Percentiles rank a stretch among this genome's conserved stretches.
Evolutionary conservation across 2,888 invertebrate species (phyloP).

Genomic region (Apoda limacodes): DNA sequence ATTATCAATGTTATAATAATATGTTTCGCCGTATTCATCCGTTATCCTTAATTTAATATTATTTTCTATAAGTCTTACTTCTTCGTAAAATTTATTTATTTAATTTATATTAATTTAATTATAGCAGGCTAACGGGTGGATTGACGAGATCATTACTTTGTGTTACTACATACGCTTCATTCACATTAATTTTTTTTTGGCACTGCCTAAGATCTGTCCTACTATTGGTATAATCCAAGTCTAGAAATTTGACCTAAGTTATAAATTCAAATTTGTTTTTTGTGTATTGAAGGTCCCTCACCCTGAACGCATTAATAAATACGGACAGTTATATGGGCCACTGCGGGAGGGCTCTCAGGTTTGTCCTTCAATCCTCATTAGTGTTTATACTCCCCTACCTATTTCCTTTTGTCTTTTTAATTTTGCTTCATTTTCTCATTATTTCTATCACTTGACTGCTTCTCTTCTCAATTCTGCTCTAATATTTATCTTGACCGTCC

Average conservation of each 20-base stretch:
- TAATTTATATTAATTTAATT: too few species aligned
- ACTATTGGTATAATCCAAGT: constrained; percentile 43
- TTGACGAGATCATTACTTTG: too few species aligned
- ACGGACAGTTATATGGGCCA: constrained; percentile 75
- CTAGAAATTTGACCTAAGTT: constrained; percentile 38
- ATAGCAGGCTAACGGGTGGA: too few species aligned
- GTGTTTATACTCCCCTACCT: constrained; percentile 63
- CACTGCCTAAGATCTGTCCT: constrained; percentile 32
- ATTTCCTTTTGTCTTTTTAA: constrained; percentile 36
- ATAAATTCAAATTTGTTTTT: constrained; percentile 61
- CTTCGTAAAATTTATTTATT: constrained; percentile 16
- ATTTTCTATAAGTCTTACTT: too few species aligned
- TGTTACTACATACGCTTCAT: too few species aligned
- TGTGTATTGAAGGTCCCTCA: constrained; percentile 76
- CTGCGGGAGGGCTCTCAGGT: constrained; percentile 77
- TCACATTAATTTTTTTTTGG: constrained; percentile 21
- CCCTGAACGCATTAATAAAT: constrained; percentile 72
- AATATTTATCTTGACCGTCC: too few species aligned
- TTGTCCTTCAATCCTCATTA: constrained; percentile 67
- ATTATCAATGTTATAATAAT: too few species aligned
- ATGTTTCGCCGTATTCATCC: too few species aligned
- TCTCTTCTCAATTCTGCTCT: too few species aligned
- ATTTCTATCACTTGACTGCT: constrained; percentile 26
- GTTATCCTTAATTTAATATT: too few species aligned
- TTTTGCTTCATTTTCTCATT: constrained; percentile 26